phyloP scores from a whole-genome alignment of 2,797 vertebrate genomes.

The Hippocampus kuda region DNA sequence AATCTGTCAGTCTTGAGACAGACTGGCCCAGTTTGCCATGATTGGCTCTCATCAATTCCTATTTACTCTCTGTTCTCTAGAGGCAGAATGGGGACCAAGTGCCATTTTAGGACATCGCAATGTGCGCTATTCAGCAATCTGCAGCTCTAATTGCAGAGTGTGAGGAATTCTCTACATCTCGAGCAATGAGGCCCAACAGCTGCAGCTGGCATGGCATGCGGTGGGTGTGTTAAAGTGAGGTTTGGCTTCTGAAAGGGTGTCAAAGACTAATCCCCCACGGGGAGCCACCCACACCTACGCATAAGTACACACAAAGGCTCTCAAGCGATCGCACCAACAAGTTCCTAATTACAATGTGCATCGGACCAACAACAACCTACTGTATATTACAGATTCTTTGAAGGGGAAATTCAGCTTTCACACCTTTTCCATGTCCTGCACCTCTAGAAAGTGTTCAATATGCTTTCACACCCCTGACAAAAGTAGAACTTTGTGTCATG shows the following conservation, averaged over 20 bases:
- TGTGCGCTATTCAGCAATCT: slow-evolving; percentile 60
- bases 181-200: slow-evolving; percentile 59
- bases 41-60: slow-evolving; percentile 49
- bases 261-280: slow-evolving; percentile 45
- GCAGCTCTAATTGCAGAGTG: slow-evolving; percentile 64
- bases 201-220: slow-evolving; percentile 64
- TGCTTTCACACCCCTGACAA: neutral
- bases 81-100: slow-evolving; percentile 43
- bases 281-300: slow-evolving; percentile 36
- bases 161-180: slow-evolving; percentile 57
- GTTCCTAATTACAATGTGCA: neutral
- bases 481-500: neutral
- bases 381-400: neutral
- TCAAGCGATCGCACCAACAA: neutral
- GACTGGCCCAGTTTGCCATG: slow-evolving; percentile 38
- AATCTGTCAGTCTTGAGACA: slow-evolving; percentile 52
- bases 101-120: slow-evolving; percentile 62
- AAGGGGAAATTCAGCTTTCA: neutral
- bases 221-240: slow-evolving; percentile 55
- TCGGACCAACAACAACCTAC: neutral
- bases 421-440: neutral
- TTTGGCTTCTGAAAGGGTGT: slow-evolving; percentile 53
- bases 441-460: neutral
- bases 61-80: slow-evolving; percentile 49
- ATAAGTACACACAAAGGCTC: slow-evolving; percentile 11